A percentile compares a stretch with the other conserved stretches of the same genome.
Evolutionary conservation across 2,113 vertebrate species (phyloP).

Genomic region (Planiliza haematocheilus): DNA sequence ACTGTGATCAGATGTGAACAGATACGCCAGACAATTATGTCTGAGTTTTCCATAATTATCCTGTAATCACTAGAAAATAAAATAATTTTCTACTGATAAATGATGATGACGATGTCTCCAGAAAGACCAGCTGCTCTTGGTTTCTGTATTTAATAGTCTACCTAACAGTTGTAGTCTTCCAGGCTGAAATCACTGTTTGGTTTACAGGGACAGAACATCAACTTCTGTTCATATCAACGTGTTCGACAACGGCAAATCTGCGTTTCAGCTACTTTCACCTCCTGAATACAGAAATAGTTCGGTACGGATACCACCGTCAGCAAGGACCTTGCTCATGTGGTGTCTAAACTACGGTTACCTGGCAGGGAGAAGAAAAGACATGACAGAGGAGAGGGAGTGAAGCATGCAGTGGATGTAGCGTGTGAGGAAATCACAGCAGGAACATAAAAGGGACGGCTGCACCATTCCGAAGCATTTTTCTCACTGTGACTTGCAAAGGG

Average conservation of each 20-base stretch:
- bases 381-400: conserved; percentile 18
- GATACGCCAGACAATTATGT: no score
- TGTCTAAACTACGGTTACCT: background rate
- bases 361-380: background rate
- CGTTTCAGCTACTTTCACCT: background rate
- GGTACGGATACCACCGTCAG: background rate
- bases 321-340: background rate
- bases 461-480: conserved; percentile 1
- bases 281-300: conserved; percentile 3
- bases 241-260: background rate
- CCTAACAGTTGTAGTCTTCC: no score
- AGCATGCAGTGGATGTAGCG: conserved; percentile 25
- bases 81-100: no score
- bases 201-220: background rate
- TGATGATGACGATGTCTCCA: no score
- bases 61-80: no score
- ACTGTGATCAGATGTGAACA: no score
- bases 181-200: no score
- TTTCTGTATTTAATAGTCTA: no score
- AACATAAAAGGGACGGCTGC: conserved; percentile 31
- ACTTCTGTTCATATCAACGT: background rate
- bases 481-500: conserved; percentile 10
- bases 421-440: conserved; percentile 23
- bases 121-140: no score
- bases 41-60: no score